Evolutionary conservation across 2,888 invertebrate species (phyloP).

Genomic region (Drosophila rubida): DNA sequence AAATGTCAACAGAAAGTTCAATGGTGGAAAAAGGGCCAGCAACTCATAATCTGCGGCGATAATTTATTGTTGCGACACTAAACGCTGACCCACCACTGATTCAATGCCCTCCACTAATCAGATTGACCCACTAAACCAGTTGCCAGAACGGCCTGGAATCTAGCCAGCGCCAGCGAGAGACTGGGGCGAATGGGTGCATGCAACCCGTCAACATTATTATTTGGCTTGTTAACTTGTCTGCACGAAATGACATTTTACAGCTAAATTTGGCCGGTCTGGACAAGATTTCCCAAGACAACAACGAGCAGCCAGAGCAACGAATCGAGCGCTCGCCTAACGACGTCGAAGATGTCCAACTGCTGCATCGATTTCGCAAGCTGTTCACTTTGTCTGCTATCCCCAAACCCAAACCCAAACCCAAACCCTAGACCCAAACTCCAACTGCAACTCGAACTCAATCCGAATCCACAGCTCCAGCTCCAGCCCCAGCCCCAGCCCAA

Average conservation of each 20-base stretch:
- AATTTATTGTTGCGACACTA: conserved; percentile 79
- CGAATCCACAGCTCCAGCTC: conserved; percentile 45
- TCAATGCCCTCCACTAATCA: conserved; percentile 66
- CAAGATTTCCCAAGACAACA: conserved; percentile 74
- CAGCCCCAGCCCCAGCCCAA: conserved; percentile 50
- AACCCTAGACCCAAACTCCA: conserved; percentile 20
- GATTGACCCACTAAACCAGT: conserved; percentile 78
- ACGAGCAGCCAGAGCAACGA: conserved; percentile 24
- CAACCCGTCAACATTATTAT: conserved; percentile 79
- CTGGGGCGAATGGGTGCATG: conserved; percentile 44
- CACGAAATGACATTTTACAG: conserved; percentile 84
- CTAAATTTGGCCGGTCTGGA: conserved; percentile 72
- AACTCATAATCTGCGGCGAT: conserved; percentile 75
- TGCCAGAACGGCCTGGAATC: conserved; percentile 30
- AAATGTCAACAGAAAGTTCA: conserved; percentile 79
- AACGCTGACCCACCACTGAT: conserved; percentile 48
- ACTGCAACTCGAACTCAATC: conserved; percentile 39
- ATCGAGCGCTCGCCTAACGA: conserved; percentile 55
- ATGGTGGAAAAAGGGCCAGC: conserved; percentile 24
- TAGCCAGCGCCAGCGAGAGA: conserved; percentile 1
- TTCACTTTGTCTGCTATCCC: conserved; percentile 14
- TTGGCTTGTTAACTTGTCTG: conserved; percentile 82
- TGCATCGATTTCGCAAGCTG: conserved; percentile 66
- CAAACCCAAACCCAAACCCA: conserved; percentile 19
- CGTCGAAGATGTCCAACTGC: conserved; percentile 67